Evolutionary conservation across 2,113 vertebrate species (phyloP), one percentile per base, ranked within the genome.

Genomic region (Sceloporus tristichus): DNA sequence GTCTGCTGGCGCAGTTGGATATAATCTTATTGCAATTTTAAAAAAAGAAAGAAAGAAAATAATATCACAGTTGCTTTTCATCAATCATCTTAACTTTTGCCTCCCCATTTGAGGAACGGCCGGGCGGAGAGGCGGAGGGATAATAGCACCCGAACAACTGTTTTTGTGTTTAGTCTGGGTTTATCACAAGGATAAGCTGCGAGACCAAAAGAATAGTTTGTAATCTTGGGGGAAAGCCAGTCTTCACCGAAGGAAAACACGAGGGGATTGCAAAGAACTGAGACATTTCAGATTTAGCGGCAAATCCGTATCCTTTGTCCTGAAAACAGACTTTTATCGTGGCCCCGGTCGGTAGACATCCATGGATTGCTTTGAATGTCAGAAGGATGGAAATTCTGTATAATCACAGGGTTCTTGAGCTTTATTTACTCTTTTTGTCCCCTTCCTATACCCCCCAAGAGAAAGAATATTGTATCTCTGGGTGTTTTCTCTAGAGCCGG

Each of bases 111-210:
- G 90, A 1, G 78, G 76, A 48, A 1, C 9, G 48, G 48, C 48
- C 48, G 4, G 7, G 48, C 48, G 48, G 48, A 48, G 48, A 5
- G 48, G 23, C 18, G 38, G 13, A 85, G 88, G 91, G 92, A 94
- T 95, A 94, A 94, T 71, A 82, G 91, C 83, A 65, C 90, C 80
- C 86, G 13, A 94, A 91, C 93, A 89, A 88, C 94, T 94, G 94
- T 94, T 94, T 94, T 93, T 93, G 88, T 93, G 94, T 93, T 91
- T 94, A 83, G 91, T 94, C 94, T 95, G 93, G 85, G 93, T 93
- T 96, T 92, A 89, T 71, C 84, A 2, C 11, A 88, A 92, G 95
- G 94, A 94, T 95, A 94, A 95, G 93, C 85, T 1, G 2, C 16
- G 85, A 91, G 91, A 94, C 93, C 91, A 53, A 86, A 93, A 88